These are phyloP conservation scores for Drosophila picticornis DNA, from an alignment of 2,888 invertebrate genomes.

Conservation along the genomic window DNA sequence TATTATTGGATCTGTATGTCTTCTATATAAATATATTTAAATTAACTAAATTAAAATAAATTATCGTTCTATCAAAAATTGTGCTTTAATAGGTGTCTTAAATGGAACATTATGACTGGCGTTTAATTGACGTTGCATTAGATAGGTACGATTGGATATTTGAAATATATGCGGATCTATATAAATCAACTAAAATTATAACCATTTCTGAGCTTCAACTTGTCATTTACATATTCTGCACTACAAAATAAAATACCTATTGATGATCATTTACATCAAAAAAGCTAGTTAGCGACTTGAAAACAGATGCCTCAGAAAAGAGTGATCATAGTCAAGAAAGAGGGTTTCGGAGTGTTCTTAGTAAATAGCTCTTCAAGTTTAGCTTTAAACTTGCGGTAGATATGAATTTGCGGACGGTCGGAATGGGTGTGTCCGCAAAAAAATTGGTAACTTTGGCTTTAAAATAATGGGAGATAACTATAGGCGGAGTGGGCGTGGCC, in stretches of 20 bases:
- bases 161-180: neutral
- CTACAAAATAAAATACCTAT: neutral
- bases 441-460: neutral
- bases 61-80: conserved; percentile 43
- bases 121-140: neutral
- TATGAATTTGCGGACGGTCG: neutral
- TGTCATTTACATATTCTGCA: neutral
- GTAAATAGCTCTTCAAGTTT: neutral
- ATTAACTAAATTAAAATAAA: conserved; percentile 41
- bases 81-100: neutral
- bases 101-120: neutral
- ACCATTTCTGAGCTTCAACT: neutral
- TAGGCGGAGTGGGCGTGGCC: too few relatives aligned
- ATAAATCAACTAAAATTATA: neutral
- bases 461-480: neutral
- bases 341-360: neutral
- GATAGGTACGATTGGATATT: neutral
- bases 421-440: too few relatives aligned
- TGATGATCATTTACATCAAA: neutral
- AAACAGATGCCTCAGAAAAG: neutral
- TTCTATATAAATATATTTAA: conserved; percentile 17
- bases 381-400: neutral
- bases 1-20: conserved; percentile 1
- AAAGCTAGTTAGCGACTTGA: neutral
- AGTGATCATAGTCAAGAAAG: neutral